Evolutionary conservation across 2,797 vertebrate genomes (phyloP), one percentile per base, ranked within the genome.

Genomic region (Onychomys torridus): DNA sequence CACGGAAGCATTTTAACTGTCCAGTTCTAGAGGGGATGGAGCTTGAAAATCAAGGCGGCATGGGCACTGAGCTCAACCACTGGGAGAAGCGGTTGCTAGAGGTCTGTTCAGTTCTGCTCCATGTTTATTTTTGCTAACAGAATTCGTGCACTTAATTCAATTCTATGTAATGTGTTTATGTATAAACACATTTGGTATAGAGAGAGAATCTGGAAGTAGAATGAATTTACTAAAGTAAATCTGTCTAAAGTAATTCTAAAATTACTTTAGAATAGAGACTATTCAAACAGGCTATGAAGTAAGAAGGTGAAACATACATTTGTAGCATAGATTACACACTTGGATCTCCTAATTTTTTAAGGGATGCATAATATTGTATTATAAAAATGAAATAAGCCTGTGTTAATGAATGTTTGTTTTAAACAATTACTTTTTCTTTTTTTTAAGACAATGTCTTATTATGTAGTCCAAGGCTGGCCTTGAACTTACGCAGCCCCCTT

Each of bases 41-140:
- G 98, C 99, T 99, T 98, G 99, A 99, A 99, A 99, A 99, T 98
- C 99, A 99, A 98, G 99, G 99, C 5, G 99, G 99, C 5, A 98
- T 99, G 61, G 99, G 99, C 21, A 99, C 99, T 0, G 99, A 99
- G 87, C 99, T 99, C 78, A 99, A 99, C 97, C 99, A 99, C 94
- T 99, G 99, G 99, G 99, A 99, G 98, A 99, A 99, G 98, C 99
- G 99, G 4, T 97, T 99, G 91, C 97, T 99, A 96, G 99, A 99
- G 99, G 99, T 99, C 49, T 97, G 98, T 98, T 89, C 91, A 10
- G 19, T 89, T 88, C 88, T 81, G 76, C 49, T 88, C 14, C 4
- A 14, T 59, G 76, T 65, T 78, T 52, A 75, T 90, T 57, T 89
- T 89, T 84, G 93, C 46, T 55, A 37, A 77, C 75, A 29, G 67